Evolutionary conservation across 2,888 invertebrate species (phyloP), one percentile per base, ranked within the genome.

Genomic region (Andrena dorsata): DNA sequence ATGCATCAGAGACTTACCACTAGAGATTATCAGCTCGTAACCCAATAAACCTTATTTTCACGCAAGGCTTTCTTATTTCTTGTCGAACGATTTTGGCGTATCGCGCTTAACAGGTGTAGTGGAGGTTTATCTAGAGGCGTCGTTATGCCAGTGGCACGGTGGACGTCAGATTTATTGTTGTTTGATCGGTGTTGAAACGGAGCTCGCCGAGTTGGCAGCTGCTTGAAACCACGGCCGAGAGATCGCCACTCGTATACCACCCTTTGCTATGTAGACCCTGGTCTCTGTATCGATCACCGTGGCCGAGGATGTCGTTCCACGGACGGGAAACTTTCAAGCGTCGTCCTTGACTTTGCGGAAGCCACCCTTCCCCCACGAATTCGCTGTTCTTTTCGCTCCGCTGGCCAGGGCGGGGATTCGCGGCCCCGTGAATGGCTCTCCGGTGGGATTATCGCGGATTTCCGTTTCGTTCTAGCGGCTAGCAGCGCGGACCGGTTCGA

Each of bases 151-250:
- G 5, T 3, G 28, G 1, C 61, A 10, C 26, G 26, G 20, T 10
- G 10, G 32, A 26, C 63, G 23, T 69, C 81, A 41, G 74, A 87
- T 86, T 83, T 79, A 87, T 85, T n/a, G 76, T 47, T 47, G 26
- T 83, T 81, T 71, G 76, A 86, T 84, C 51, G 82, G 74, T 80
- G 58, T 74, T 73, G 26, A 26, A 51, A 35, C 23, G 53, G 20
- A 53, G 8, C 8, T 20, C 53, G 20, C 56, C 56, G 20, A 80
- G 76, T 78, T 51, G 49, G 26, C 35, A 20, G 35, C 32, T 35
- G 26, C 35, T n/a, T 26, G 63, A 41, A 41, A 1, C 41, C 13
- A 41, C 41, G 35, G 23, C 20, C 20, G 8, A 20, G 60, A n/a
- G 28, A 71, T 49, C 61, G 53, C 23, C 7, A 26, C 60, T 73